phyloP scores from a whole-genome alignment of 2,113 vertebrate species.

The Xiphias gladius region DNA sequence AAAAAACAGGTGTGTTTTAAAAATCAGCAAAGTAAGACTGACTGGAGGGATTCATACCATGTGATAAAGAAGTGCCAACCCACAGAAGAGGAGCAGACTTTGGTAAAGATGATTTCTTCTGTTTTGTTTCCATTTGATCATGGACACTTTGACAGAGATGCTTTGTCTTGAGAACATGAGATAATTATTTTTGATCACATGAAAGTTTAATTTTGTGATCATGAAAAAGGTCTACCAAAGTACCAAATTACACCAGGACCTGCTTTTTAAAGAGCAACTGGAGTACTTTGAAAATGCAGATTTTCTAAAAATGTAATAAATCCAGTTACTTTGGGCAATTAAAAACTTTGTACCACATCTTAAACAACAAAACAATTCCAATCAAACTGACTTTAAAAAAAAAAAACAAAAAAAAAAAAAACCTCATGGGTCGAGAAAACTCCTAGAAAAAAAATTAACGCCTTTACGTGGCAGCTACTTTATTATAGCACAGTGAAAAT shows the following conservation, averaged over 20 bases:
- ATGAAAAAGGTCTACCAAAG: background rate
- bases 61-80: slow-evolving; percentile 24
- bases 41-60: slow-evolving; percentile 51
- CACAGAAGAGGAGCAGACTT: slow-evolving; percentile 40
- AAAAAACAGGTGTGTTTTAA: slow-evolving; percentile 36
- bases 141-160: background rate
- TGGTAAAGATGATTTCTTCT: slow-evolving; percentile 30
- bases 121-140: slow-evolving; percentile 10
- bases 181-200: background rate
- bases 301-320: background rate
- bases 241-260: slow-evolving; percentile 14
- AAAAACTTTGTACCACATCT: slow-evolving; percentile 8
- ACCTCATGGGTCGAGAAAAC: slow-evolving; percentile 5
- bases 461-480: slow-evolving; percentile 75
- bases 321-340: slow-evolving; percentile 6
- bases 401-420: background rate
- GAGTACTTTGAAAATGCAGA: background rate
- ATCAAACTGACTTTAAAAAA: background rate
- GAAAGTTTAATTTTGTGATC: background rate
- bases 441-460: slow-evolving; percentile 46
- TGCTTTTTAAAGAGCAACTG: background rate
- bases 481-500: slow-evolving; percentile 68
- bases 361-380: background rate
- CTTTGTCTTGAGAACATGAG: slow-evolving; percentile 12
- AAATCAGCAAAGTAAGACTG: slow-evolving; percentile 33